Evolutionary conservation across 2,113 vertebrate species (phyloP).

Genomic region (Lontra canadensis): DNA sequence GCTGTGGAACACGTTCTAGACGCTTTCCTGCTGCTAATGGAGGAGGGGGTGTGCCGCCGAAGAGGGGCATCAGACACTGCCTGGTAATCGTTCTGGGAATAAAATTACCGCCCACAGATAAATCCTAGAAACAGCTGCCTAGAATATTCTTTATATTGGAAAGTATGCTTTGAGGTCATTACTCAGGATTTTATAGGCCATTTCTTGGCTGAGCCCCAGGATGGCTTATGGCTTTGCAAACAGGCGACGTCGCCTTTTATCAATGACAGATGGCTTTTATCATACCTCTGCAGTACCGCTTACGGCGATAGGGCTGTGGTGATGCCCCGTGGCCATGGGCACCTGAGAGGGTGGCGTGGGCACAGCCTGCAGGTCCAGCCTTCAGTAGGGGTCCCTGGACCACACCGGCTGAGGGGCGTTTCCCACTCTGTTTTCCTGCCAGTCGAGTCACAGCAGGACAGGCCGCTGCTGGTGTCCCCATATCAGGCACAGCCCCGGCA

Average conservation of each 20-base stretch:
- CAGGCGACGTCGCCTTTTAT: background rate
- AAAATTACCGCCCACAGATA: background rate
- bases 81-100: background rate
- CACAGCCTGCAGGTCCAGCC: too few species aligned
- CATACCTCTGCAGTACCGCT: background rate
- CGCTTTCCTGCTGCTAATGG: background rate
- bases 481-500: background rate
- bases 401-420: background rate
- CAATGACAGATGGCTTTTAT: constrained; percentile 46
- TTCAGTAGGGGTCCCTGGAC: accelerated
- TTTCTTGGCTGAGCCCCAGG: constrained; percentile 40
- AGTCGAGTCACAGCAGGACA: accelerated
- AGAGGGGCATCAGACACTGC: background rate
- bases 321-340: background rate
- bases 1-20: background rate
- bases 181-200: constrained; percentile 28
- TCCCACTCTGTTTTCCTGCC: background rate
- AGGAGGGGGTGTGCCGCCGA: too few species aligned
- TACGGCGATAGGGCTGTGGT: background rate
- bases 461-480: accelerated
- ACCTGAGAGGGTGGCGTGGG: background rate
- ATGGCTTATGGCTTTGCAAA: background rate
- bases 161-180: background rate
- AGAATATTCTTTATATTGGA: background rate
- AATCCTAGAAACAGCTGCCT: constrained; percentile 28